Evolutionary conservation across 1,140 invertebrate genomes (phyloP).

Genomic region (fruit fly (Drosophila melanogaster)): Release_6_plus_ISO1_MT NT_033777.3:19348501-19349000

Average conservation of each 20-base stretch:
- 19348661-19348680: no score
- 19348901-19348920: conserved; percentile 47
- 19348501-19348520: conserved; percentile 8
- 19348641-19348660: no score
- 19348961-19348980: conserved; percentile 74
- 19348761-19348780: conserved; percentile 16
- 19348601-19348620: no score
- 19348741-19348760: neutral
- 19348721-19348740: no score
- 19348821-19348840: conserved; percentile 43
- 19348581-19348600: no score
- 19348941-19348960: conserved; percentile 65
- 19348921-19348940: conserved; percentile 46
- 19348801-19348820: conserved; percentile 34
- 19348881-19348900: conserved; percentile 53
- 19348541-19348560: conserved; percentile 57
- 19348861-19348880: conserved; percentile 38
- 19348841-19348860: conserved; percentile 48
- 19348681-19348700: no score
- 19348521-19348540: conserved; percentile 19
- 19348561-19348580: neutral
- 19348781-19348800: conserved; percentile 20
- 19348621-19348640: no score
- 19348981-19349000: conserved; percentile 60
- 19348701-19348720: no score